A percentile compares a stretch with the other conserved stretches of the same genome.
These are phyloP conservation scores for Beroe forskalii DNA, from an alignment of 37 sponge, comb jelly and placozoan genomes.

Conservation along the genomic window DNA sequence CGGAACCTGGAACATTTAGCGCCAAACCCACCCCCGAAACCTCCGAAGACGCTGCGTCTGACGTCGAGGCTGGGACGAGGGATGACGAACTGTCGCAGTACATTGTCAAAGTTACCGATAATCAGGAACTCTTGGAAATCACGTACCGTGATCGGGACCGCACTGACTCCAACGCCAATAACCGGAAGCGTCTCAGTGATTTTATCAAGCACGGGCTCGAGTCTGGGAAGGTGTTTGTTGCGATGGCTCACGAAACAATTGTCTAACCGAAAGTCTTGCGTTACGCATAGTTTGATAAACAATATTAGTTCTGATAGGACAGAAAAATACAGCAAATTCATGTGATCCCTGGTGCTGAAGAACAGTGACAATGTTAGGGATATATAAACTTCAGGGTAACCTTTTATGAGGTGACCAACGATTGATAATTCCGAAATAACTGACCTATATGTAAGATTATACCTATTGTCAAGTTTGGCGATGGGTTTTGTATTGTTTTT, in stretches of 20 bases:
- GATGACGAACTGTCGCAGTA: neutral
- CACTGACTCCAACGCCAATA: neutral
- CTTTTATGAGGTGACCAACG: no score
- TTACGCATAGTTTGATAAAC: no score
- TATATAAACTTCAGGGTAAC: no score
- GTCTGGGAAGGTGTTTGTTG: slow-evolving; percentile 1
- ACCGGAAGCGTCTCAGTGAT: slow-evolving; percentile 43
- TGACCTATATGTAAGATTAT: no score
- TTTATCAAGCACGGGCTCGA: neutral
- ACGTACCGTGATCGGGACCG: neutral
- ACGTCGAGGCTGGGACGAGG: neutral
- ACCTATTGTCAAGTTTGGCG: no score
- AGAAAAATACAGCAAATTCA: no score
- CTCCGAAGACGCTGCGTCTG: neutral
- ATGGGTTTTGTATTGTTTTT: no score
- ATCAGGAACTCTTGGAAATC: neutral
- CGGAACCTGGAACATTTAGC: neutral
- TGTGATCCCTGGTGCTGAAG: no score
- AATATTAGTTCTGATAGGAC: no score
- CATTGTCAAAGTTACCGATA: slow-evolving; percentile 3
- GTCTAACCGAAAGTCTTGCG: neutral
- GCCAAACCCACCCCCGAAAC: neutral
- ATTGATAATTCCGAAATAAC: no score
- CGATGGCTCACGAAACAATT: slow-evolving; percentile 34
- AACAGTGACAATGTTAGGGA: no score